Evolutionary conservation across 2,888 invertebrate genomes (phyloP).

Genomic region (Dexiosoma caninum): DNA sequence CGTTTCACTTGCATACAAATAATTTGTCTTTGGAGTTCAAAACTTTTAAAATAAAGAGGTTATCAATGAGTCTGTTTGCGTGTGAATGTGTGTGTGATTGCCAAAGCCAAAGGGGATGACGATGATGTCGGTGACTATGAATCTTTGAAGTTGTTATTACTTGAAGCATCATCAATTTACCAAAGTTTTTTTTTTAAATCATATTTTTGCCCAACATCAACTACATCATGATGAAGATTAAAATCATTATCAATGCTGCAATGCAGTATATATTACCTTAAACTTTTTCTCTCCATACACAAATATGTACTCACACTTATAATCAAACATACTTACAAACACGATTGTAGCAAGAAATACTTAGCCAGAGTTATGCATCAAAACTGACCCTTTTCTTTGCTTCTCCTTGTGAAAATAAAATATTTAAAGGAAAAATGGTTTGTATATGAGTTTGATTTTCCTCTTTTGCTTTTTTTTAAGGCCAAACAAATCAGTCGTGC

Average conservation of each 20-base stretch:
- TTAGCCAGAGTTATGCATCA: constrained; percentile 55
- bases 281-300: constrained; percentile 40
- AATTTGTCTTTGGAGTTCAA: constrained; percentile 42
- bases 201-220: constrained; percentile 15
- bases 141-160: constrained; percentile 64
- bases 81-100: not conserved
- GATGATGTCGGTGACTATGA: constrained; percentile 57
- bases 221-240: constrained; percentile 26
- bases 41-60: constrained; percentile 19
- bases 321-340: not conserved
- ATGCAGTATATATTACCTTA: constrained; percentile 63
- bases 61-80: not conserved
- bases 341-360: not conserved
- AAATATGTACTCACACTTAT: not conserved
- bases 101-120: constrained; percentile 9
- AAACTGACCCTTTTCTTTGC: constrained; percentile 59
- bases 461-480: constrained; percentile 49
- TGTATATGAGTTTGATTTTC: not conserved
- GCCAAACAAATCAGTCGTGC: constrained; percentile 77
- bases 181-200: constrained; percentile 10
- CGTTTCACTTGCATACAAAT: constrained; percentile 26
- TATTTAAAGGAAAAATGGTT: constrained; percentile 29
- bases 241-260: constrained; percentile 56
- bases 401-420: constrained; percentile 10
- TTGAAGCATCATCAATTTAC: constrained; percentile 63